A percentile compares a stretch with the other conserved stretches of the same genome.
These are phyloP conservation scores for Neopelma chrysocephalum DNA, from an alignment of 2,797 vertebrate species.

Conservation along the genomic window DNA sequence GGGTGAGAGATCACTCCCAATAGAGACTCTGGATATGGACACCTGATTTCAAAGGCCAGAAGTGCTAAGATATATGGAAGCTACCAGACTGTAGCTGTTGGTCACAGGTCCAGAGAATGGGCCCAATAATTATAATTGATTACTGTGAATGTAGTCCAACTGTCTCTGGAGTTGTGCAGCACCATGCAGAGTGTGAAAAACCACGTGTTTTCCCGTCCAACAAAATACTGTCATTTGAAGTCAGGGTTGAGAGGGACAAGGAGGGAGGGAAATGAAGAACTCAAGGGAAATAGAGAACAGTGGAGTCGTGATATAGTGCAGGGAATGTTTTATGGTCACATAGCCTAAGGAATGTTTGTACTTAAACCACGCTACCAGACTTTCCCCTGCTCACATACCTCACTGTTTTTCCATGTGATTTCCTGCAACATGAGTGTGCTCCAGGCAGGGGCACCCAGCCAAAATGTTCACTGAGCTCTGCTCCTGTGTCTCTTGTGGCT, in stretches of 20 bases:
- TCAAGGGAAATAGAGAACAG: background rate
- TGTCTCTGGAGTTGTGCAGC: background rate
- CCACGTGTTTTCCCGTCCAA: background rate
- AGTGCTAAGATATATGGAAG: background rate
- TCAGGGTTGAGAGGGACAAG: background rate
- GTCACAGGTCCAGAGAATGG: background rate
- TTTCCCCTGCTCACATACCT: background rate
- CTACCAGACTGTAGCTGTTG: background rate
- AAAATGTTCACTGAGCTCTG: background rate
- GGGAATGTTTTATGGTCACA: background rate
- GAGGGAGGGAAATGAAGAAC: background rate
- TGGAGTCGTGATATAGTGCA: background rate
- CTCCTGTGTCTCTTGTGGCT: background rate
- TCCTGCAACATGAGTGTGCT: background rate
- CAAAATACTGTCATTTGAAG: background rate
- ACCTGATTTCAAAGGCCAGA: background rate
- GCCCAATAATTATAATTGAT: background rate
- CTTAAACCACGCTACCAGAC: background rate
- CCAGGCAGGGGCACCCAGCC: background rate
- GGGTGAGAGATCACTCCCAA: background rate
- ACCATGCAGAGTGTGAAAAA: background rate
- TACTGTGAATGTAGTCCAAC: background rate
- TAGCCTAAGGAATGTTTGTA: background rate
- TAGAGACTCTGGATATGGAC: background rate
- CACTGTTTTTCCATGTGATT: background rate